Base-by-base conservation (phyloP, 1,140 invertebrate genomes). In the Ectropis grisescens region DNA sequence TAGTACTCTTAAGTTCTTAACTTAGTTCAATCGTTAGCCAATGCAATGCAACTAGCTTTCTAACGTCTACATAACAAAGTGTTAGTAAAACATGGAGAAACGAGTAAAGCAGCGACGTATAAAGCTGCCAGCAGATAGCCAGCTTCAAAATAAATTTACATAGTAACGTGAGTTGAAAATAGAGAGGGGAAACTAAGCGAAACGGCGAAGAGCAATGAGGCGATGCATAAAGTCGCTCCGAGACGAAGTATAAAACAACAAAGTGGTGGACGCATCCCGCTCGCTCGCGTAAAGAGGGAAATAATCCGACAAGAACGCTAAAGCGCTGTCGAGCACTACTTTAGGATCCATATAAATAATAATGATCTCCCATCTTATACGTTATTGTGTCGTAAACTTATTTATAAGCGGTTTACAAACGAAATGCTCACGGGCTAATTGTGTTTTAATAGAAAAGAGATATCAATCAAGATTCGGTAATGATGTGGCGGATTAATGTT, bases 161-260 rank as follows among this genome's bases (percentile, higher is more conserved):
- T 62, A 67, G 67, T 64, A 71, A 71, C 61, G 58, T 59, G 58
- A 68, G 58, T 55, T 58, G 54, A 72, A 75, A 75, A 70, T 68
- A 68, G 64, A 69, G 54, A 68, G 57, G 60, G 58, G 60, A 65
- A 69, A 60, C 68, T 67, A 58, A 69, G 61, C 65, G 59, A 72
- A 74, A 75, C 68, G 59, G 58, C 69, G 59, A 67, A 70, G 60
- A 69, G 69, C 66, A 72, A 76, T 75, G 74, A 75, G 65, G 59
- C 74, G 68, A 67, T 61, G 62, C 65, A 69, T 65, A 67, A 70
- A 70, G 69, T 69, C 64, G 61, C 72, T 68, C 35, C 64, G 65
- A 72, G 69, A 67, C 69, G 55, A 58, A 68, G 62, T 68, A 69
- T 80, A 78, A 75, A 75, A 80, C 72, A 78, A 78, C 75, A 75